Evolutionary conservation across 2,888 invertebrate species (phyloP).

Genomic region (Lasioglossum oenotherae): DNA sequence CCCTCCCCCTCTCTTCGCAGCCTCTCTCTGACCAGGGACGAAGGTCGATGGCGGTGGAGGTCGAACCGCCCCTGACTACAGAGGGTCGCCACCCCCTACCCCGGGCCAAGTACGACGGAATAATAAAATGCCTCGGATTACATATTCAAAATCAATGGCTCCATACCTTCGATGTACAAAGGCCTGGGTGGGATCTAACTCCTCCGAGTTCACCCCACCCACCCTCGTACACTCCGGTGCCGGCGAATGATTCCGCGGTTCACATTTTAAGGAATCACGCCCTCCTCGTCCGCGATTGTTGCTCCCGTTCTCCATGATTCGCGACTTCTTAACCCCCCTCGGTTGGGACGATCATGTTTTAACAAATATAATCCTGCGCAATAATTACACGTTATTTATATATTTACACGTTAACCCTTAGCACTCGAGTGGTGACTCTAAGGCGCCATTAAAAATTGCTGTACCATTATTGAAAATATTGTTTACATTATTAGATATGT

Average conservation of each 20-base stretch:
- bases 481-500: no score
- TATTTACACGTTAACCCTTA: not conserved
- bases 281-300: conserved; percentile 68
- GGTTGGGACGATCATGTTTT: not conserved
- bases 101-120: conserved; percentile 76
- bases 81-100: conserved; percentile 49
- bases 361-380: not conserved
- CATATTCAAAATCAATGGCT: conserved; percentile 84
- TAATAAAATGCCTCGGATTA: conserved; percentile 83
- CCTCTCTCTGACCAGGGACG: conserved; percentile 66
- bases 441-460: no score
- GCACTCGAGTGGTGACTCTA: no score
- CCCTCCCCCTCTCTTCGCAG: conserved; percentile 35
- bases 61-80: conserved; percentile 71
- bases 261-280: conserved; percentile 75
- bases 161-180: conserved; percentile 73
- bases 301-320: conserved; percentile 29
- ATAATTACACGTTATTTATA: no score
- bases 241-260: conserved; percentile 66
- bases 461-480: no score
- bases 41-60: conserved; percentile 75
- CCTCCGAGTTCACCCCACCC: conserved; percentile 46
- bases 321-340: not conserved
- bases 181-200: conserved; percentile 72
- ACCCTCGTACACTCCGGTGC: conserved; percentile 25